These are phyloP conservation scores for Marmota monax DNA, from an alignment of 2,113 vertebrate genomes.

Conservation along the genomic window DNA sequence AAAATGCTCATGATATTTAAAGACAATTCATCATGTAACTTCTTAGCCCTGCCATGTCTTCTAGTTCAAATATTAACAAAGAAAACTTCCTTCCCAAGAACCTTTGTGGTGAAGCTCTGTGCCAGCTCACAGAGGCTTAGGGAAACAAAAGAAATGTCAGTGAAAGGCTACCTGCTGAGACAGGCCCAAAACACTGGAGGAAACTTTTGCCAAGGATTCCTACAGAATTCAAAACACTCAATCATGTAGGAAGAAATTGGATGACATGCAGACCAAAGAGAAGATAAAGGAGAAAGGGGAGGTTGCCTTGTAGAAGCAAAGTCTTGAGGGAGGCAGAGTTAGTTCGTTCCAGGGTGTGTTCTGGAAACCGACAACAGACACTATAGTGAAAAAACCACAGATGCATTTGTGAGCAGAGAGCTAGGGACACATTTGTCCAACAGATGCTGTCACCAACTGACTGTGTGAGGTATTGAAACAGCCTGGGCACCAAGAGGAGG, in stretches of 20 bases:
- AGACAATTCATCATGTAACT: not conserved
- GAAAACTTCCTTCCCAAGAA: conserved; percentile 29
- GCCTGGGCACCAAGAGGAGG: too few species aligned
- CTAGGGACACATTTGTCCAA: not conserved
- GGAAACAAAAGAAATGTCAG: not conserved
- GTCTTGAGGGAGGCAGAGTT: too few species aligned
- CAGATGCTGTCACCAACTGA: not conserved
- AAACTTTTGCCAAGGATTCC: not conserved
- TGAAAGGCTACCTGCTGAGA: conserved; percentile 37
- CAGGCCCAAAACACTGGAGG: not conserved
- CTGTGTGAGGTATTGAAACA: fast-evolving
- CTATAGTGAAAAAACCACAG: not conserved
- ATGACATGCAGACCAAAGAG: not conserved
- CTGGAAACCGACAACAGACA: not conserved
- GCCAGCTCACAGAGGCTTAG: not conserved
- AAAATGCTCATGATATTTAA: conserved; percentile 15
- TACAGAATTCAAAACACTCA: not conserved
- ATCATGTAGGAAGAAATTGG: not conserved
- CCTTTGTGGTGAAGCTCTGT: not conserved
- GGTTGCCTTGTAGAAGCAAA: fast-evolving
- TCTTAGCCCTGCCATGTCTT: not conserved
- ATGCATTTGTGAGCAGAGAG: not conserved
- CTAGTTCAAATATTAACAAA: conserved; percentile 38
- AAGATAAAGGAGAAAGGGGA: not conserved
- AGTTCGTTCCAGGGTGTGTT: not conserved